A percentile compares a stretch with the other conserved stretches of the same genome.
phyloP scores from a whole-genome alignment of 2,113 vertebrate species.

The Eurypyga helias region DNA sequence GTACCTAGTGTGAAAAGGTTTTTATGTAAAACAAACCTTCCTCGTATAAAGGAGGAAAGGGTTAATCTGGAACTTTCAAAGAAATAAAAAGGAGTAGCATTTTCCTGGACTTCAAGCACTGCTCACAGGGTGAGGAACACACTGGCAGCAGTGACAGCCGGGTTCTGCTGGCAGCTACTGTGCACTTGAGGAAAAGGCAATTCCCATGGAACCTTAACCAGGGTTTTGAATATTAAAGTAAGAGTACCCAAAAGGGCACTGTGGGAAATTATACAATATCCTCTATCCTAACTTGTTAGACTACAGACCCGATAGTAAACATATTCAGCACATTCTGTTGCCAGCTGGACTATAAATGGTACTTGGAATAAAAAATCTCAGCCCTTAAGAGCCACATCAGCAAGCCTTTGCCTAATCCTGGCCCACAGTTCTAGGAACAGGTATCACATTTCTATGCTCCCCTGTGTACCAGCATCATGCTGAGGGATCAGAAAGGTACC shows the following conservation, averaged over 20 bases:
- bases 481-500: neutral
- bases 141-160: accelerated
- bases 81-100: neutral
- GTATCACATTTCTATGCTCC: accelerated
- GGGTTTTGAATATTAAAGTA: neutral
- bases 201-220: neutral
- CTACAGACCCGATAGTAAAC: neutral
- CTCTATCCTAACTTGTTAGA: neutral
- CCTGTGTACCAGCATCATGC: no score
- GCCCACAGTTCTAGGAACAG: neutral
- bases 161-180: neutral
- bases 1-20: neutral
- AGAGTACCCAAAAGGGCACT: neutral
- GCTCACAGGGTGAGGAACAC: neutral
- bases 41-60: neutral
- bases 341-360: neutral
- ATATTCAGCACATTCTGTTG: neutral
- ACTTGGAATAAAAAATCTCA: neutral
- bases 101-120: neutral
- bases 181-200: neutral
- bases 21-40: neutral
- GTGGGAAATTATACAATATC: neutral
- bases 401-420: neutral
- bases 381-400: neutral
- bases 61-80: neutral